Evolutionary conservation across 2,113 vertebrate genomes (phyloP).

Genomic region (Petroica traversi): DNA sequence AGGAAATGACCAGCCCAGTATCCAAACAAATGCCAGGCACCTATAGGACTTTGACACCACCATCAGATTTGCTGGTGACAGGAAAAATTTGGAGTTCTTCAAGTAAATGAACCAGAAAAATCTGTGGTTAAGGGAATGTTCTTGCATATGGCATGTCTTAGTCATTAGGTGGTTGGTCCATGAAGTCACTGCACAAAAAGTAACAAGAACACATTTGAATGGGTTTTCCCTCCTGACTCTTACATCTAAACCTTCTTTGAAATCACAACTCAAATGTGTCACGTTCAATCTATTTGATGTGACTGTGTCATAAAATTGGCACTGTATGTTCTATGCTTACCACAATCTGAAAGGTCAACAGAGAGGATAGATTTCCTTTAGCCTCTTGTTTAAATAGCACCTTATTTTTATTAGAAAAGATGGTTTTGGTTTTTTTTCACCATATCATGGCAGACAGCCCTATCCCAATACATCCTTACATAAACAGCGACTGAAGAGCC

Average conservation of each 20-base stretch:
- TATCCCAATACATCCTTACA: slow-evolving; percentile 22
- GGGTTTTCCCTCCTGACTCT: neutral
- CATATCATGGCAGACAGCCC: slow-evolving; percentile 30
- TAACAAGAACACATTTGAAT: neutral
- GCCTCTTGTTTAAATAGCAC: slow-evolving; percentile 23
- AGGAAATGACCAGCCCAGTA: neutral
- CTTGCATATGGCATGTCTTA: neutral
- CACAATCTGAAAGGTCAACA: slow-evolving; percentile 32
- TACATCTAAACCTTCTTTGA: neutral
- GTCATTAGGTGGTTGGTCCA: neutral
- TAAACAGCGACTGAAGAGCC: neutral
- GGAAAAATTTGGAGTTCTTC: neutral
- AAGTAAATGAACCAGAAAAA: neutral
- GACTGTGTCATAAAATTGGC: slow-evolving; percentile 40
- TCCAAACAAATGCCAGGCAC: neutral
- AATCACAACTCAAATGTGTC: neutral
- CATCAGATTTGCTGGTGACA: neutral
- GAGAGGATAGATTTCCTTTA: slow-evolving; percentile 33
- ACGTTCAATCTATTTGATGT: neutral
- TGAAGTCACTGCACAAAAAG: neutral
- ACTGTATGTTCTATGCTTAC: neutral
- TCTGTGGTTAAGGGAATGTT: neutral
- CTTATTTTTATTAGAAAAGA: slow-evolving; percentile 43
- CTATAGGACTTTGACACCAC: neutral
- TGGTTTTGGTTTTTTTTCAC: neutral